phyloP scores from a whole-genome alignment of 2,888 invertebrate species.

The Synanthedon formicaeformis region DNA sequence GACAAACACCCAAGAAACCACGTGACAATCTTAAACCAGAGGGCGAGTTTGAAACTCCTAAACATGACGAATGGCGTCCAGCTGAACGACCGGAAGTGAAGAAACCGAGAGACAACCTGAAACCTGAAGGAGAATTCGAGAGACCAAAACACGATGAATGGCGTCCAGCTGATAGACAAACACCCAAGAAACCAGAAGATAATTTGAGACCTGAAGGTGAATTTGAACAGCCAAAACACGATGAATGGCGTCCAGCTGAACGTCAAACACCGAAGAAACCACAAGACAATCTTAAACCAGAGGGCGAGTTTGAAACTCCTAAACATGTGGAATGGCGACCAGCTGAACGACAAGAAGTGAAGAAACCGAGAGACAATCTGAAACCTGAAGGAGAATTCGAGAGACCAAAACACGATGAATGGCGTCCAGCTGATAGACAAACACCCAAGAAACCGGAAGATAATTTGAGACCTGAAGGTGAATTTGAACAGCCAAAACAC shows the following conservation, averaged over 20 bases:
- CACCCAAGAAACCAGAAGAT: slow-evolving; percentile 47
- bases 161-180: slow-evolving; percentile 42
- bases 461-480: slow-evolving; percentile 70
- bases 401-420: slow-evolving; percentile 31
- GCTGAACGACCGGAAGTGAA: slow-evolving; percentile 26
- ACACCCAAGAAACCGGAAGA: slow-evolving; percentile 17
- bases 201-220: slow-evolving; percentile 67
- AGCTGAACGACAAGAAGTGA: slow-evolving; percentile 33
- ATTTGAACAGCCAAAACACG: slow-evolving; percentile 49
- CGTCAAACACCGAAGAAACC: slow-evolving; percentile 27
- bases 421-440: slow-evolving; percentile 32
- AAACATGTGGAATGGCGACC: slow-evolving; percentile 21
- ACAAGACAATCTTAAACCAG: slow-evolving; percentile 36
- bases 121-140: slow-evolving; percentile 70
- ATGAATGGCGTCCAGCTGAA: slow-evolving; percentile 47
- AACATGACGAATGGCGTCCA: slow-evolving; percentile 28
- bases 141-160: slow-evolving; percentile 47
- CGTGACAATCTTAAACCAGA: slow-evolving; percentile 50
- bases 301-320: slow-evolving; percentile 52
- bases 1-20: slow-evolving; percentile 29
- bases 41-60: slow-evolving; percentile 41
- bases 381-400: slow-evolving; percentile 68
- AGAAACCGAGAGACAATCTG: slow-evolving; percentile 55
- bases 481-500: slow-evolving; percentile 62
- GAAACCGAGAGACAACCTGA: slow-evolving; percentile 71